Percentiles rank a stretch among this genome's conserved stretches.
Conservation (phyloP, 2,888 invertebrate genomes). For the Leptarthrus brevirostris region DNA sequence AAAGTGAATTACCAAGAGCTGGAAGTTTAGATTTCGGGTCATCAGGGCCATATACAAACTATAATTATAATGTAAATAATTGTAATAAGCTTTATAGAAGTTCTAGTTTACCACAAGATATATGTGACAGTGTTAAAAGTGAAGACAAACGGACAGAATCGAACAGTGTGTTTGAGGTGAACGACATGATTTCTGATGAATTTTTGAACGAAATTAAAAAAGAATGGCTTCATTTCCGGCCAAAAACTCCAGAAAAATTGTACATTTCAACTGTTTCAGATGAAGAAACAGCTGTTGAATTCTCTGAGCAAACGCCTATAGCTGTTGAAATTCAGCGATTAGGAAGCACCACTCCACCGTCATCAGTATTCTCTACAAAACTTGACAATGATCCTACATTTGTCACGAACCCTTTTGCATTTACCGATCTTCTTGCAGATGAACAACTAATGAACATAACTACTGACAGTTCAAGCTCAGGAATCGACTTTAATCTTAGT, state of each 20-base stretch:
- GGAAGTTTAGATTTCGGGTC: slow-evolving; percentile 5
- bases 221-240: slow-evolving; percentile 67
- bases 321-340: slow-evolving; percentile 63
- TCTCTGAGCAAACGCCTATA: slow-evolving; percentile 64
- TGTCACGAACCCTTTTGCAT: slow-evolving; percentile 62
- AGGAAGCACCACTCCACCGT: slow-evolving; percentile 47
- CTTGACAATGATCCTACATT: slow-evolving; percentile 58
- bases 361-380: slow-evolving; percentile 50
- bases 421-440: slow-evolving; percentile 64
- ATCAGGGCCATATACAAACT: slow-evolving; percentile 7
- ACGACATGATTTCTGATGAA: slow-evolving; percentile 59
- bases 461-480: slow-evolving; percentile 58
- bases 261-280: background rate
- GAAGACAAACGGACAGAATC: slow-evolving; percentile 39
- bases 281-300: slow-evolving; percentile 59
- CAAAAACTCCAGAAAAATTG: slow-evolving; percentile 61
- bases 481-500: slow-evolving; percentile 65
- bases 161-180: slow-evolving; percentile 9
- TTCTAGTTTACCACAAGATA: slow-evolving; percentile 43
- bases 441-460: slow-evolving; percentile 57
- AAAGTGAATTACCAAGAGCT: slow-evolving; percentile 31
- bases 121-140: slow-evolving; percentile 27
- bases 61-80: slow-evolving; percentile 43
- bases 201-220: slow-evolving; percentile 63
- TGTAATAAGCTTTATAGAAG: slow-evolving; percentile 38